Conservation (phyloP, 2,797 vertebrate genomes). For the Lycodopsis pacificus region DNA sequence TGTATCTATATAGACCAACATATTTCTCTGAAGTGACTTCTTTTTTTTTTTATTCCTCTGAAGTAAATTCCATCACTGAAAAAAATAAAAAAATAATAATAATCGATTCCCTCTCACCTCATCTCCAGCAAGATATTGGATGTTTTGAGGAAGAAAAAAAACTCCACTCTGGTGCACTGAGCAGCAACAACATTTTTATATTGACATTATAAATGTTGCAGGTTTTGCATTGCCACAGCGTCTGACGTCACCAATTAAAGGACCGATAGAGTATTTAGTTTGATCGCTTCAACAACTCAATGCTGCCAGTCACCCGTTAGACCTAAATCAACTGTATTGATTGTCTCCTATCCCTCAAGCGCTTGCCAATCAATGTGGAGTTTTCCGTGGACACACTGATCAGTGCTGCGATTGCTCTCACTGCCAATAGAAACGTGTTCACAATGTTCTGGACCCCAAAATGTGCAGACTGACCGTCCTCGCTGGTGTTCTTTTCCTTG, state of each 20-base stretch:
- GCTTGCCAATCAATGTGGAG: background rate
- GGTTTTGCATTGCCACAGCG: background rate
- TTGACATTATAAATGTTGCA: background rate
- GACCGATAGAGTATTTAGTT: background rate
- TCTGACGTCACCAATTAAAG: background rate
- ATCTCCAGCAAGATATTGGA: background rate
- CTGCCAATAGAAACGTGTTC: too few relatives aligned
- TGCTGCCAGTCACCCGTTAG: conserved; percentile 2
- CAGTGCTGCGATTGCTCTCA: background rate
- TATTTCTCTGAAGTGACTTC: background rate
- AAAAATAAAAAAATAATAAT: background rate
- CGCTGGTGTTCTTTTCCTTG: background rate
- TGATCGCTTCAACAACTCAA: background rate
- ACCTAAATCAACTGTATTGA: background rate
- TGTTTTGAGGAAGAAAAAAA: background rate
- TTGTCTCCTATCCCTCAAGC: background rate
- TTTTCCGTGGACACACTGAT: background rate
- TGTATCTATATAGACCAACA: background rate
- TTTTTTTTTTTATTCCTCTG: background rate
- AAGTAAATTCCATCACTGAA: background rate
- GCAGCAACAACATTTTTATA: background rate
- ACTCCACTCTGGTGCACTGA: background rate
- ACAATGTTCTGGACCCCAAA: background rate
- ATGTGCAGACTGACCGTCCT: background rate
- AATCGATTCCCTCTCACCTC: background rate